These are phyloP conservation scores for Spermophilus dauricus DNA, from an alignment of 2,113 vertebrate species.

Conservation along the genomic window DNA sequence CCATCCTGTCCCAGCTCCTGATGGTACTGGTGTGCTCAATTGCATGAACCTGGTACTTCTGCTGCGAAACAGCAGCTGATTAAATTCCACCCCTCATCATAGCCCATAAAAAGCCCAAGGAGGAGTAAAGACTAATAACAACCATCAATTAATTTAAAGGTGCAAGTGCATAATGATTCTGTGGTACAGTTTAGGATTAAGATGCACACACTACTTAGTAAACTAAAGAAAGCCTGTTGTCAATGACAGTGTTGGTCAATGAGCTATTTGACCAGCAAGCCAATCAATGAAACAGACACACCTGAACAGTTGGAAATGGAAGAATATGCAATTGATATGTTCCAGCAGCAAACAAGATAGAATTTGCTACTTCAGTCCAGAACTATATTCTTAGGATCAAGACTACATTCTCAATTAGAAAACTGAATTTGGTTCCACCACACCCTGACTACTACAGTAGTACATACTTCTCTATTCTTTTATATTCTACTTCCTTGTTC, in stretches of 20 bases:
- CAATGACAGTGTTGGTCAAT: too few species aligned
- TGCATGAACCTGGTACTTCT: background rate
- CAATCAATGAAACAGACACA: too few species aligned
- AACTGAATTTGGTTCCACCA: background rate
- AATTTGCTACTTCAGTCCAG: too few species aligned
- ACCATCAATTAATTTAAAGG: background rate
- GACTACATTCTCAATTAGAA: too few species aligned
- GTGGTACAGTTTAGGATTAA: background rate
- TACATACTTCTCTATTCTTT: too few species aligned
- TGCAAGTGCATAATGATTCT: background rate
- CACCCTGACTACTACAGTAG: background rate
- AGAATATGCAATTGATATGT: too few species aligned
- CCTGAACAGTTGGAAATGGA: too few species aligned
- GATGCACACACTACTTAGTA: too few species aligned
- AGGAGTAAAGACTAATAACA: background rate
- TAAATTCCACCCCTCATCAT: background rate
- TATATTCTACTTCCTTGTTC: background rate
- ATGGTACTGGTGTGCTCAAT: background rate
- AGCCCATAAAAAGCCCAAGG: background rate
- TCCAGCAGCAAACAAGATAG: too few species aligned
- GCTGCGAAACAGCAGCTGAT: background rate
- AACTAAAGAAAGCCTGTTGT: background rate
- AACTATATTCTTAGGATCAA: too few species aligned
- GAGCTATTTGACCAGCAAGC: too few species aligned
- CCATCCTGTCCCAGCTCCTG: background rate